Percentiles rank a stretch among this genome's conserved stretches.
Conservation (phyloP, 2,888 invertebrate genomes). For the Apamea sordens region DNA sequence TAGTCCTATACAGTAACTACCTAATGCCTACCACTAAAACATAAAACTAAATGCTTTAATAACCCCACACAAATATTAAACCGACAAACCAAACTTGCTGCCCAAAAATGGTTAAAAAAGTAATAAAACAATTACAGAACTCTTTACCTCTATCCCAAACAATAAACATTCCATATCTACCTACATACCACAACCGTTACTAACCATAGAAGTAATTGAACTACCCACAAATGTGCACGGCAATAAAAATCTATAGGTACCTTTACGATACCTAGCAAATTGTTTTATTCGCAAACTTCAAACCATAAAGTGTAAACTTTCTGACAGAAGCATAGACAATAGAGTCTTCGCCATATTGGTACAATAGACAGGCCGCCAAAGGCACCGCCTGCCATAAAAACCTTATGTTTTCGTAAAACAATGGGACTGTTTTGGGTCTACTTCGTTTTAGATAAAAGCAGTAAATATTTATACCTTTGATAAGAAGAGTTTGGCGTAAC, state of each 20-base stretch:
- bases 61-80: not conserved
- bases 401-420: slow-evolving; percentile 62
- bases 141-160: slow-evolving; percentile 39
- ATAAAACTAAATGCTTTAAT: slow-evolving; percentile 41
- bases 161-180: slow-evolving; percentile 9
- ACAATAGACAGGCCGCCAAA: slow-evolving; percentile 72
- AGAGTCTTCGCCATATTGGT: slow-evolving; percentile 51
- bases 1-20: too few species aligned
- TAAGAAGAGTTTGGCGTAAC: slow-evolving; percentile 46
- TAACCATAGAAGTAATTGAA: slow-evolving; percentile 40
- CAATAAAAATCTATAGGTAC: slow-evolving; percentile 54
- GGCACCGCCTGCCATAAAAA: slow-evolving; percentile 69
- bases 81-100: slow-evolving; percentile 2
- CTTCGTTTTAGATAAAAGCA: slow-evolving; percentile 57
- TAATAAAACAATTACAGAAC: slow-evolving; percentile 49
- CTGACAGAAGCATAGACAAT: slow-evolving; percentile 58
- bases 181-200: slow-evolving; percentile 36
- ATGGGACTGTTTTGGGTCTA: slow-evolving; percentile 61
- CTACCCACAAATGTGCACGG: slow-evolving; percentile 44
- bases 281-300: slow-evolving; percentile 67
- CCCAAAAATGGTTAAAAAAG: slow-evolving; percentile 29
- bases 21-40: too few species aligned
- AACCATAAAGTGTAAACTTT: slow-evolving; percentile 62
- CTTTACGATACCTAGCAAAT: slow-evolving; percentile 63
- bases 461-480: slow-evolving; percentile 54